Evolutionary conservation across 1,140 invertebrate species (phyloP), one percentile per base, ranked within the genome.

Genomic region (Drosophila ficusphila): DNA sequence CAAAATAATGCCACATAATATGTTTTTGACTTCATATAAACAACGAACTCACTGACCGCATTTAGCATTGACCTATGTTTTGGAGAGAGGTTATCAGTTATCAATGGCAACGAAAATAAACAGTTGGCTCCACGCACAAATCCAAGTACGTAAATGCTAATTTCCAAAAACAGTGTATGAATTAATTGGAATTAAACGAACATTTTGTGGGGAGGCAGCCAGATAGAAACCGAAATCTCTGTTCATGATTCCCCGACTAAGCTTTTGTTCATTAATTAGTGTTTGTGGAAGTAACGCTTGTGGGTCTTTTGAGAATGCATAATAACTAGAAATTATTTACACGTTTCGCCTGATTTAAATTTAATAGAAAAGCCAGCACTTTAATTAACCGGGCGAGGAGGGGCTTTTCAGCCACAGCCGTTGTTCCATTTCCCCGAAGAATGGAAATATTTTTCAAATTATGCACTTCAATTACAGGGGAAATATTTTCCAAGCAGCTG

Each of bases 41-140:
- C 62, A 64, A 29, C 18, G 6, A 72, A 51, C 44, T 18, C 79
- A 60, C 29, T 79, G 79, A 76, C 79, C 79, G 76, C 42, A 42
- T 67, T 79, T 65, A 85, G 71, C 81, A 86, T 76, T 85, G 79
- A 85, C 76, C 79, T 68, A 58, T 62, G 57, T 9, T 11, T 9
- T 7, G 1, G 0, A 73, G 25, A 85, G 79, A n/a, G n/a, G n/a
- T n/a, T n/a, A n/a, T n/a, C n/a, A n/a, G 79, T 86, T 85, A 85
- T 85, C 79, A 46, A 16, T 39, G 4, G 8, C n/a, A n/a, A 46
- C 47, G 6, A 47, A 52, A 61, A 56, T 38, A 48, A 34, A 51
- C 39, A 57, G 23, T 33, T 39, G 12, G n/a, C 36, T 29, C n/a
- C 25, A 39, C 18, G 2, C 33, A 27, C 29, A 33, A 47, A 14